These are phyloP conservation scores for Taeniopygia guttata DNA, from an alignment of 2,797 vertebrate genomes.

Conservation along the genomic window DNA sequence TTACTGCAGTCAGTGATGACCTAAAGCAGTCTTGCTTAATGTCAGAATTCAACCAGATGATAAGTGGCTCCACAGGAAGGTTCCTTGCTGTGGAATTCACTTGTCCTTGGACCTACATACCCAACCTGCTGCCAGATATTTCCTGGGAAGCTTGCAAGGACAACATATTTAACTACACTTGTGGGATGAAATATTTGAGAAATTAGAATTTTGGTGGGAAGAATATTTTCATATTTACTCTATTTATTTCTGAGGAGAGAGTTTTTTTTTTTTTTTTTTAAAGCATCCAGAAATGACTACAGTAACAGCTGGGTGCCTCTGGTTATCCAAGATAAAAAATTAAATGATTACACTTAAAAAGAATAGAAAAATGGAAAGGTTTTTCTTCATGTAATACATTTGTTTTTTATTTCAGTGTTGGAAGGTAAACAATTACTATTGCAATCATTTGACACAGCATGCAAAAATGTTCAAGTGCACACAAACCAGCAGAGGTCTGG, in stretches of 20 bases:
- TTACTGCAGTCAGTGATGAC: not conserved
- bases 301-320: not conserved
- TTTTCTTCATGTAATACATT: slow-evolving; percentile 13
- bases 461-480: not conserved
- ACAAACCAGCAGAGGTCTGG: not conserved
- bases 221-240: not conserved
- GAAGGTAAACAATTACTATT: slow-evolving; percentile 40
- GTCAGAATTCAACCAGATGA: not conserved
- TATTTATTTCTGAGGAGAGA: not conserved
- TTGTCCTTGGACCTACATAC: not conserved
- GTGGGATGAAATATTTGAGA: not conserved
- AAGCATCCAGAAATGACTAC: not conserved
- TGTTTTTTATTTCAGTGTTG: slow-evolving; percentile 35
- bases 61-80: not conserved
- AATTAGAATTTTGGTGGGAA: not conserved
- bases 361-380: slow-evolving; percentile 33
- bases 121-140: not conserved
- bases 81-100: not conserved
- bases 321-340: not conserved
- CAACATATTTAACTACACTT: not conserved
- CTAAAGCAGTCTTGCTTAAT: not conserved
- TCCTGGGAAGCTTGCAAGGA: not conserved
- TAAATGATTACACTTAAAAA: not conserved
- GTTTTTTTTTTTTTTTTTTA: not conserved
- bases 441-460: slow-evolving; percentile 34